These are phyloP conservation scores for Tetragonula carbonaria DNA, from an alignment of 2,888 invertebrate genomes.

Conservation along the genomic window DNA sequence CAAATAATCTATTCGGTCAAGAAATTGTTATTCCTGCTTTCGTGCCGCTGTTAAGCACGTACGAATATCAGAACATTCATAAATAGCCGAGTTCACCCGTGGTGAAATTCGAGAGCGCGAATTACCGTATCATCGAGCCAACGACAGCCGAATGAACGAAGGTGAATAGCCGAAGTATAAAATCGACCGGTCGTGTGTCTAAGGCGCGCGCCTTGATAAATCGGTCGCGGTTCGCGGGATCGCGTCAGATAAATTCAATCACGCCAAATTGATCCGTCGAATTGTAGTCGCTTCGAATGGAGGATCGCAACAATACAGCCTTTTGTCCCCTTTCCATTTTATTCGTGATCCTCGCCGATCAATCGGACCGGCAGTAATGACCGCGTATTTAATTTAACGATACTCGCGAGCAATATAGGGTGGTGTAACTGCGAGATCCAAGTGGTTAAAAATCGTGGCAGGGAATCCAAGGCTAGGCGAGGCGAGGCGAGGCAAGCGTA, in stretches of 20 bases:
- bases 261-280: constrained; percentile 20
- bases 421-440: neutral
- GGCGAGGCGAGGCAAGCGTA: no score
- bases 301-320: neutral
- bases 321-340: constrained; percentile 44
- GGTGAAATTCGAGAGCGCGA: neutral
- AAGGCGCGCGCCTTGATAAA: neutral
- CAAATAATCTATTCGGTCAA: no score
- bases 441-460: constrained; percentile 5
- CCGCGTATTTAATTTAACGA: constrained; percentile 48
- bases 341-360: constrained; percentile 3
- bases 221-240: neutral
- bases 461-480: neutral
- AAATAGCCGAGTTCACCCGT: neutral
- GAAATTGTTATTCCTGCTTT: no score
- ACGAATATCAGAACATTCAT: neutral
- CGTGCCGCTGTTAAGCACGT: neutral
- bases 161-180: neutral
- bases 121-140: neutral
- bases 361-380: constrained; percentile 25
- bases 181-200: neutral
- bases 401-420: constrained; percentile 20
- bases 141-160: no score
- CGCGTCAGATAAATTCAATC: constrained; percentile 40
- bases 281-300: constrained; percentile 9